Base-by-base conservation (phyloP, 2,888 invertebrate genomes). In the Operophtera brumata region DNA sequence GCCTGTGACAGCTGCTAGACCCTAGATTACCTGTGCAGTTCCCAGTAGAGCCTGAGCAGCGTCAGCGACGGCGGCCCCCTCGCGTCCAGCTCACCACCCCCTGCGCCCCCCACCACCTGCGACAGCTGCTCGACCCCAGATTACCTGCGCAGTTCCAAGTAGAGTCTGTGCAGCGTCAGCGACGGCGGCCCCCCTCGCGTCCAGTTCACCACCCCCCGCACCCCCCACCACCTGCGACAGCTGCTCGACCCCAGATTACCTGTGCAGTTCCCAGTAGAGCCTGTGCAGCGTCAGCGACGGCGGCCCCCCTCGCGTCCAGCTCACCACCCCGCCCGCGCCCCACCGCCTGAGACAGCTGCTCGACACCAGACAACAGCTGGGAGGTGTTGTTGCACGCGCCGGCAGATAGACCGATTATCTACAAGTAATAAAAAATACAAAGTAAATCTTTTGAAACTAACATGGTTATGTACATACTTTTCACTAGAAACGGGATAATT, bases 231-330 rank as follows among this genome's bases (percentile, higher is more conserved):
- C 42, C 39, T 69, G 58, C 0, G 71, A 64, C 6, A 82, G 61
- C 6, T 63, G 64, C 42, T 78, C 69, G 0, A 77, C 80, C 8
- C 64, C 68, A 0, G 67, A 54, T n/a, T n/a, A 80, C 82, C 77
- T 79, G 75, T 3, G 75, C 72, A 7, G 73, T 63, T 26, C 69
- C 66, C 2, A 77, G 62, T 13, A 84, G 60, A 0, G 62, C 65
- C 41, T 78, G 67, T 0, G 78, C 78, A 0, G 69, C 68, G n/a
- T 73, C 73, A 2, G 75, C 76, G 0, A 77, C 62, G 36, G 48
- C 54, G 0, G 69, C 63, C 0, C 75, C 77, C 7, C 53, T 49
- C 2, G 12, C 36, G 30, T 73, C 71, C 20, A 82, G 53, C 13
- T 44, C 46, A 8, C 43, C 40, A 0, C 69, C 77, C 6, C 40